A percentile compares a stretch with the other conserved stretches of the same genome.
phyloP scores from a whole-genome alignment of 64 coral and sea anemone genomes.

The Actinia tenebrosa region DNA sequence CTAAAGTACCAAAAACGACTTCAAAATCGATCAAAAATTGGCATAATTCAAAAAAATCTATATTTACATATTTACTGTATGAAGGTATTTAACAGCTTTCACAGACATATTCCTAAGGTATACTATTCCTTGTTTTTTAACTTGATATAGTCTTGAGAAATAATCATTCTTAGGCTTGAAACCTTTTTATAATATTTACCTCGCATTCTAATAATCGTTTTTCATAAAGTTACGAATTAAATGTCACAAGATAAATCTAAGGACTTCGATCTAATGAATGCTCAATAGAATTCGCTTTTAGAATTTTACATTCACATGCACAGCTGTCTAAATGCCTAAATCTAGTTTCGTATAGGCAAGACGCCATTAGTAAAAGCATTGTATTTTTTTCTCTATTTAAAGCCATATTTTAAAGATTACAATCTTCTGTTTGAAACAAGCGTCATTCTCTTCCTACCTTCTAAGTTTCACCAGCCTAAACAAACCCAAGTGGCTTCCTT shows the following conservation, averaged over 20 bases:
- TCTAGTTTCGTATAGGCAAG: neutral
- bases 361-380: neutral
- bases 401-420: neutral
- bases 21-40: neutral
- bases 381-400: neutral
- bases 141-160: too few species aligned
- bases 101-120: neutral
- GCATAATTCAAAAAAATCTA: neutral
- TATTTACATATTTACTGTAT: neutral
- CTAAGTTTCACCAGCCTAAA: neutral
- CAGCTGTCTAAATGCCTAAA: neutral
- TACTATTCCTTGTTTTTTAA: too few species aligned
- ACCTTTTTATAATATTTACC: too few species aligned
- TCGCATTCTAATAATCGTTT: too few species aligned
- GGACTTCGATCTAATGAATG: neutral
- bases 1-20: neutral
- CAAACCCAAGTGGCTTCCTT: neutral
- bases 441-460: neutral
- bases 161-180: too few species aligned
- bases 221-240: too few species aligned
- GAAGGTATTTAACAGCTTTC: neutral
- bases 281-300: neutral
- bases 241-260: neutral
- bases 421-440: neutral
- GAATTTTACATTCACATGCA: neutral